Evolutionary conservation across 2,113 vertebrate species (phyloP).

Genomic region (Lepidiolamprologus cunningtoni): DNA sequence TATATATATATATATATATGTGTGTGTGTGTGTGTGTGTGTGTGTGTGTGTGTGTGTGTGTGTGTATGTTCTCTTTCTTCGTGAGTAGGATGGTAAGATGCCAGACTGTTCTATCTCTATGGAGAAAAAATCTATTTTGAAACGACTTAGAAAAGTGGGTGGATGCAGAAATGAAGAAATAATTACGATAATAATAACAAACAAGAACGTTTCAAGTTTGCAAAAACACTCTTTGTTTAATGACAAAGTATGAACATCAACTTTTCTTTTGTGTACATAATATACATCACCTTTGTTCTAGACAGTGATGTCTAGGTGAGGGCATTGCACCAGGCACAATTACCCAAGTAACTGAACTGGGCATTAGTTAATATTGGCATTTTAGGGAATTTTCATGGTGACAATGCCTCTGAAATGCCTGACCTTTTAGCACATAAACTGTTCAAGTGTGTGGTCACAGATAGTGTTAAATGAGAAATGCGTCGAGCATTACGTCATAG

Average conservation of each 20-base stretch:
- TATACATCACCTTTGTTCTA: background rate
- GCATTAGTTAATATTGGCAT: background rate
- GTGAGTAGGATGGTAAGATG: background rate
- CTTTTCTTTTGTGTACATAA: background rate
- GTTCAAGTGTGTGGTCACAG: background rate
- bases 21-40: too few species aligned
- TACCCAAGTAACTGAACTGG: background rate
- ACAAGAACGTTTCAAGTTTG: background rate
- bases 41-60: rapidly evolving
- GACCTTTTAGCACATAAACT: background rate
- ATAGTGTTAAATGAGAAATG: background rate
- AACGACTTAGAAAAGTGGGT: background rate
- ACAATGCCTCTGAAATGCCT: background rate
- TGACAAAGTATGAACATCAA: background rate
- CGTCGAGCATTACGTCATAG: rapidly evolving
- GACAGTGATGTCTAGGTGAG: background rate
- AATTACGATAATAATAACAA: too few species aligned
- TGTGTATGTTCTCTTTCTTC: rapidly evolving
- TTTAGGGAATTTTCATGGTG: background rate
- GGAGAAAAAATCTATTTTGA: background rate
- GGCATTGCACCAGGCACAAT: background rate
- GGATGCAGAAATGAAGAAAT: background rate
- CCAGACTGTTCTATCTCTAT: background rate
- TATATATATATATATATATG: rapidly evolving
- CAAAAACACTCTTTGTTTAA: background rate